A percentile compares a stretch with the other conserved stretches of the same genome.
phyloP scores from a whole-genome alignment of 2,888 invertebrate genomes.

The Philaethria dido region DNA sequence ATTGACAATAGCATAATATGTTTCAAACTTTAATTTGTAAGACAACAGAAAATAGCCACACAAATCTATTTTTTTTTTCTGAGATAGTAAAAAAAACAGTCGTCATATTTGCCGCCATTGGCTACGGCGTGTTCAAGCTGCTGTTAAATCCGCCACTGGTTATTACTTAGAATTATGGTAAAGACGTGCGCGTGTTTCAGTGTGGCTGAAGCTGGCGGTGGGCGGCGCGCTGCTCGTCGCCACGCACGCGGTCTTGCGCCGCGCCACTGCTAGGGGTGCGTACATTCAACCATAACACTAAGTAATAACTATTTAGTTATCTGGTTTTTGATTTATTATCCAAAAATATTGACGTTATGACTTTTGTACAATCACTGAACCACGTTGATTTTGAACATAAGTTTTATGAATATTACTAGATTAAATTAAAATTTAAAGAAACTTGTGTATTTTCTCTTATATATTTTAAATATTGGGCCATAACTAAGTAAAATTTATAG shows the following conservation, averaged over 20 bases:
- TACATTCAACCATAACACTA: constrained; percentile 56
- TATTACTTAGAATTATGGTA: constrained; percentile 40
- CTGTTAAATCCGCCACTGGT: too few species aligned
- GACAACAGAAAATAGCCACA: too few species aligned
- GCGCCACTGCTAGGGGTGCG: constrained; percentile 87
- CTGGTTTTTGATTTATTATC: neutral
- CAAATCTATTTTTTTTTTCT: too few species aligned
- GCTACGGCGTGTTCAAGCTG: too few species aligned
- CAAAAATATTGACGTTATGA: neutral
- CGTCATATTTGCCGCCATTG: too few species aligned
- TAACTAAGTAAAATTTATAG: neutral
- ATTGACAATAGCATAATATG: too few species aligned
- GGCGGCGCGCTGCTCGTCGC: constrained; percentile 93
- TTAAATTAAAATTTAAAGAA: neutral
- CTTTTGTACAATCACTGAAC: neutral
- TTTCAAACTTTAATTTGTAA: too few species aligned
- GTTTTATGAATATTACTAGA: neutral
- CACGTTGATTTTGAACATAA: neutral
- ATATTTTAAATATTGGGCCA: neutral
- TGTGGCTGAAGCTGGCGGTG: constrained; percentile 93
- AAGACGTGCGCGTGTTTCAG: constrained; percentile 85
- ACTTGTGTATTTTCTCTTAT: neutral
- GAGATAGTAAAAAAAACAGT: too few species aligned
- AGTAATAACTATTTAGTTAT: constrained; percentile 16
- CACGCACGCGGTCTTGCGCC: constrained; percentile 93